Base-by-base conservation (phyloP, 2,113 vertebrate species). In the Scopus umbretta region DNA sequence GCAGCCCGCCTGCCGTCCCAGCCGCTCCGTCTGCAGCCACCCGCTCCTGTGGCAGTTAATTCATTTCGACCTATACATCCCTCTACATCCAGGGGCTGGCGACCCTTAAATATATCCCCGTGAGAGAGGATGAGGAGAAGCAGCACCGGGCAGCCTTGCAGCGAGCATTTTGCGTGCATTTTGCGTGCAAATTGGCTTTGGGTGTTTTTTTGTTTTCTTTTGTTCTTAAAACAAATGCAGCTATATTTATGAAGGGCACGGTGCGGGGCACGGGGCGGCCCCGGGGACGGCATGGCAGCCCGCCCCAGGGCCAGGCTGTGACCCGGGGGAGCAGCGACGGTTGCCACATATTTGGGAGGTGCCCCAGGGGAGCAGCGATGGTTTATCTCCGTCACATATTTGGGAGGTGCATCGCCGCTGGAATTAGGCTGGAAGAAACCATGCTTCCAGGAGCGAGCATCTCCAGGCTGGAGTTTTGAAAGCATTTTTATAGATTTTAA, bases 381-480 rank as follows among this genome's bases (percentile, higher is more conserved):
- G 3, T 56, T 78, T 49, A 11, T 62, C 63, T 83, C 56, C 38
- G 76, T 52, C 8, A 2, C 4, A 4, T 55, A 4, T 68, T 45
- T 55, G 53, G 43, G 88, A 84, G 93, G 84, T 78, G 80, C 84
- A 81, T 86, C 15, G 21, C 85, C 30, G 8, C 95, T 96, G 90
- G 92, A 94, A 88, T 96, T 88, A 92, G 84, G 62, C 87, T 96
- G 96, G 84, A 89, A 92, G 66, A 90, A 97, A 88, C 88, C 52
- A 17, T 8, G 1, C n/a, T 83, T 95, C 65, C 92, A 97, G 80
- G 49, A 96, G 66, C 22, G 80, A 94, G 53, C 7, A 76, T 88
- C 89, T 96, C 83, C 20, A 22, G 29, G 27, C 59, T 53, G 75
- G 58, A 43, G 53, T 94, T 92, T 29, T 58, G 19, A 58, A 88